Evolutionary conservation across 2,888 invertebrate genomes (phyloP), one percentile per base, ranked within the genome.

Genomic region (Nymphalis c-album): DNA sequence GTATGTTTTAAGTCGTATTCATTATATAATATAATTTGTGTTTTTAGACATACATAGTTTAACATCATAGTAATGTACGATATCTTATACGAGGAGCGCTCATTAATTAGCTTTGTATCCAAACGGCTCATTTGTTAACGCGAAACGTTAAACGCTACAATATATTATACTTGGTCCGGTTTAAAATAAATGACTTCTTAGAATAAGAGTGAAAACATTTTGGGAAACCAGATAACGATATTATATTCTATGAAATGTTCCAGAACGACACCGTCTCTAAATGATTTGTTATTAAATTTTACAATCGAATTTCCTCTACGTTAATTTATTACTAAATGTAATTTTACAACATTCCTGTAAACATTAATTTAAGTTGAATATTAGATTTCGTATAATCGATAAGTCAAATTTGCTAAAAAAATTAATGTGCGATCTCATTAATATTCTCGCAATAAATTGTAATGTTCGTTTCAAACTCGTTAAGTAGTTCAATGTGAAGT

Each of bases 171-270:
- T 17, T 40, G 31, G n/a, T 48, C 16, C 20, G 73, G 78, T 81
- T 76, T 74, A 80, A 78, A 74, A 79, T 48, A 66, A 46, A 57
- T 31, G n/a, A 40, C 13, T 69, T 69, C 68, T 59, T 20, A 31
- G 67, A 67, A 67, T 51, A 62, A 50, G 45, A 51, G 18, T 40
- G 22, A 59, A 50, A 45, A 58, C 17, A 46, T 60, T 64, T 45
- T 45, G 60, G 26, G 60, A 58, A 64, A 40, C 51, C 53, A 50
- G 53, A 59, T 65, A 65, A 45, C 53, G 53, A 63, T 63, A 47
- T 46, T 13, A 59, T 63, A 64, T 67, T 66, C 59, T 17, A 31
- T 35, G 59, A 59, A 62, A 60, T 60, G 17, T 55, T 26, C 55
- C 63, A 55, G 55, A 55, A 17, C 45, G 53, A 55, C 26, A 26